Evolutionary conservation across 1,140 invertebrate species (phyloP).

Genomic region (Scaptomyza montana): DNA sequence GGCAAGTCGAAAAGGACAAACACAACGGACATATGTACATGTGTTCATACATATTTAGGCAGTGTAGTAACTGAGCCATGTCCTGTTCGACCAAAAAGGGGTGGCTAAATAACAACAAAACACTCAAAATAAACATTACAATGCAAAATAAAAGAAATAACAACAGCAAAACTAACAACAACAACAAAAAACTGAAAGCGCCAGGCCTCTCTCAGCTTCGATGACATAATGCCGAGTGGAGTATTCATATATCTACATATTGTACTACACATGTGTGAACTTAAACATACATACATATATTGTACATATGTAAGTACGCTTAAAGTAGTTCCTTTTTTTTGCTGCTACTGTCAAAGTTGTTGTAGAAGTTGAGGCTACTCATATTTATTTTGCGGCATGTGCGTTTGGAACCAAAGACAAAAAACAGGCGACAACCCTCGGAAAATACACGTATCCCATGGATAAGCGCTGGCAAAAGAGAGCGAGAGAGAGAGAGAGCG

Average conservation of each 20-base stretch:
- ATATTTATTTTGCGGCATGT: constrained; percentile 65
- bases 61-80: constrained; percentile 32
- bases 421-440: constrained; percentile 61
- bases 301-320: constrained; percentile 15
- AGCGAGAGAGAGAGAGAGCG: neutral
- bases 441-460: constrained; percentile 45
- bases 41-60: neutral
- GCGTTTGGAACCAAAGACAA: constrained; percentile 37
- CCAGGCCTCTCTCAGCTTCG: constrained; percentile 47
- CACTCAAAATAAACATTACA: neutral
- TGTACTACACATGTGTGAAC: neutral
- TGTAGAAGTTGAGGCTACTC: constrained; percentile 11
- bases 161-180: constrained; percentile 11
- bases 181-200: constrained; percentile 22
- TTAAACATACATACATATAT: neutral
- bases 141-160: constrained; percentile 22
- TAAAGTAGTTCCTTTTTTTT: neutral
- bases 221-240: constrained; percentile 70
- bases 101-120: constrained; percentile 32
- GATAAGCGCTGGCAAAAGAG: constrained; percentile 40
- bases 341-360: constrained; percentile 4
- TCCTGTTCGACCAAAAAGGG: constrained; percentile 34
- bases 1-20: constrained; percentile 32
- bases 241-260: constrained; percentile 13
- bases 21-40: constrained; percentile 7